Evolutionary conservation across 2,888 invertebrate species (phyloP).

Genomic region (Cartodere bifasciata): DNA sequence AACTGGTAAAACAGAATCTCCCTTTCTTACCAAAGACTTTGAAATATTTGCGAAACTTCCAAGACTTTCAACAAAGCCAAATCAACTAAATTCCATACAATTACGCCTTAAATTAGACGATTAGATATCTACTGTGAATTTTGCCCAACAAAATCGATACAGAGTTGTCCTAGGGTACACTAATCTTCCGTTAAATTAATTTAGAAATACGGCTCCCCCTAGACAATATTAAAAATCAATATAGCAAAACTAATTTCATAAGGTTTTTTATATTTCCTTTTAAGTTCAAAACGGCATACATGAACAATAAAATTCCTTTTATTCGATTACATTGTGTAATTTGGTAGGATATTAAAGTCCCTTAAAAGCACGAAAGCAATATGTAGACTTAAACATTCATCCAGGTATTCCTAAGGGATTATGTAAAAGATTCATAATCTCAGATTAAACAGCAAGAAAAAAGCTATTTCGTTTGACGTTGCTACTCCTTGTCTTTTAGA

Average conservation of each 20-base stretch:
- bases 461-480: conserved; percentile 33
- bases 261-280: conserved; percentile 11
- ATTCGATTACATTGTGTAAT: conserved; percentile 21
- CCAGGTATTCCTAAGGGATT: conserved; percentile 30
- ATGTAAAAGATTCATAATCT: conserved; percentile 34
- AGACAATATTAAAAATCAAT: conserved; percentile 13
- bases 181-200: too few relatives aligned
- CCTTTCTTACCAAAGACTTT: conserved; percentile 6
- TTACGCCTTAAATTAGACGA: too few relatives aligned
- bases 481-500: conserved; percentile 32
- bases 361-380: conserved; percentile 21
- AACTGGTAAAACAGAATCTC: too few relatives aligned
- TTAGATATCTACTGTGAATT: too few relatives aligned
- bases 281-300: conserved; percentile 16
- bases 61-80: too few relatives aligned
- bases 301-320: conserved; percentile 16
- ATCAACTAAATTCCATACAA: too few relatives aligned
- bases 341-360: conserved; percentile 19
- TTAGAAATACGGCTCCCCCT: too few relatives aligned
- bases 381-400: conserved; percentile 24
- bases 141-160: too few relatives aligned
- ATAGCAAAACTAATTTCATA: conserved; percentile 14
- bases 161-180: too few relatives aligned
- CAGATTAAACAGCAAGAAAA: conserved; percentile 33
- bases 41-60: too few relatives aligned